Conservation (phyloP, 2,113 vertebrate species). For the Mungos mungo region DNA sequence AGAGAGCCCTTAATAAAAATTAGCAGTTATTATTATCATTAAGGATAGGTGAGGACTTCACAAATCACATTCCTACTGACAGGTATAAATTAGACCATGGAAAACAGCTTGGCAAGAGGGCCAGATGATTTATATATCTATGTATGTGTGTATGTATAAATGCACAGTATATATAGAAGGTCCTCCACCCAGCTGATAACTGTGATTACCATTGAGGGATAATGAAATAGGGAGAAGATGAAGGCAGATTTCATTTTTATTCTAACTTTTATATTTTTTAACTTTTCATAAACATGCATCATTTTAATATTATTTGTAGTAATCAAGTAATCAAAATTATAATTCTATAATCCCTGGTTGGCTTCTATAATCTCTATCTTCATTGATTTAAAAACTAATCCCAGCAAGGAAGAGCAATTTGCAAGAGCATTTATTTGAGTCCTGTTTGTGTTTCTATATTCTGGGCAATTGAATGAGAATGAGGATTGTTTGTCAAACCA, state of each 20-base stretch:
- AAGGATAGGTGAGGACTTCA: not conserved
- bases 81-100: not conserved
- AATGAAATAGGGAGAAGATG: not conserved
- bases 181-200: not conserved
- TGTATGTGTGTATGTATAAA: not conserved
- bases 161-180: not conserved
- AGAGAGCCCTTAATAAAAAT: not conserved
- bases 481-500: constrained; percentile 72
- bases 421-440: constrained; percentile 52
- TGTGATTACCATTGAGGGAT: not conserved
- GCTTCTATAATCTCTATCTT: constrained; percentile 32
- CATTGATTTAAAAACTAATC: constrained; percentile 56
- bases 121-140: not conserved
- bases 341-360: not conserved
- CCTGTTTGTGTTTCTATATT: constrained; percentile 65
- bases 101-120: not conserved
- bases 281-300: not conserved
- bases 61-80: not conserved
- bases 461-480: constrained; percentile 59
- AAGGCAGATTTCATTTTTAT: not conserved
- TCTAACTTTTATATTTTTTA: not conserved
- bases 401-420: constrained; percentile 53
- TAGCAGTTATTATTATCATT: not conserved
- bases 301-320: constrained; percentile 14
- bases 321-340: constrained; percentile 38